A percentile compares a stretch with the other conserved stretches of the same genome.
Evolutionary conservation across 2,888 invertebrate genomes (phyloP).

Genomic region (Archips xylosteana): DNA sequence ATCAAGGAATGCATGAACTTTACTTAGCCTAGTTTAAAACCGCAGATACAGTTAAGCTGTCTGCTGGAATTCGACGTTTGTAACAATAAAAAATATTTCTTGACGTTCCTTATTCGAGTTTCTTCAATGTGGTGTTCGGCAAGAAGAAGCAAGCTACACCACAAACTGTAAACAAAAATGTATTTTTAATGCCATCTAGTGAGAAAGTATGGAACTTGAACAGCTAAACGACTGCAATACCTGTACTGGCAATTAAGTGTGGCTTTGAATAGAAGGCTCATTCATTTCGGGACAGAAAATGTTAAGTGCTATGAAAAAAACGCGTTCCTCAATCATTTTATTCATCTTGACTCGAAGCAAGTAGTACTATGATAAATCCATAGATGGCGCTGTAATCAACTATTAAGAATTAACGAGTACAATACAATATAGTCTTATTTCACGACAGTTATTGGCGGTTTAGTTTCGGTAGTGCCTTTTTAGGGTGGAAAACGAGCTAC

Average conservation of each 20-base stretch:
- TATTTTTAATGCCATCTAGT: conserved; percentile 23
- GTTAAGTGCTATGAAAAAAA: too few relatives aligned
- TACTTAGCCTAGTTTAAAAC: too few relatives aligned
- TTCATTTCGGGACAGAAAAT: too few relatives aligned
- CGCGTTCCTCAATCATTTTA: too few relatives aligned
- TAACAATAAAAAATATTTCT: not conserved
- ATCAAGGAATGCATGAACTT: too few relatives aligned
- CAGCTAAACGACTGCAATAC: not conserved
- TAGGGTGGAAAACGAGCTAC: too few relatives aligned
- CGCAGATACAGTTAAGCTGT: too few relatives aligned
- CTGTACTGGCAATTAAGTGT: not conserved
- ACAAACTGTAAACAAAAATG: conserved; percentile 64
- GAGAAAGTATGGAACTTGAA: not conserved
- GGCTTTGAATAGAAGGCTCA: not conserved
- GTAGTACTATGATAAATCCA: not conserved
- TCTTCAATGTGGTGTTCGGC: conserved; percentile 79
- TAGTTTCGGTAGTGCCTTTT: not conserved
- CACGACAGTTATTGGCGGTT: not conserved
- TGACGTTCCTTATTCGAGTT: conserved; percentile 62
- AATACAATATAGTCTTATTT: not conserved
- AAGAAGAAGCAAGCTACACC: conserved; percentile 69
- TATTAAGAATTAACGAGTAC: too few relatives aligned
- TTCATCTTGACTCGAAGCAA: not conserved
- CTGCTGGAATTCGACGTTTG: not conserved
- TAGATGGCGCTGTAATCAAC: conserved; percentile 4